Evolutionary conservation across 2,888 invertebrate species (phyloP), one percentile per base, ranked within the genome.

Genomic region (Meteorus colon): DNA sequence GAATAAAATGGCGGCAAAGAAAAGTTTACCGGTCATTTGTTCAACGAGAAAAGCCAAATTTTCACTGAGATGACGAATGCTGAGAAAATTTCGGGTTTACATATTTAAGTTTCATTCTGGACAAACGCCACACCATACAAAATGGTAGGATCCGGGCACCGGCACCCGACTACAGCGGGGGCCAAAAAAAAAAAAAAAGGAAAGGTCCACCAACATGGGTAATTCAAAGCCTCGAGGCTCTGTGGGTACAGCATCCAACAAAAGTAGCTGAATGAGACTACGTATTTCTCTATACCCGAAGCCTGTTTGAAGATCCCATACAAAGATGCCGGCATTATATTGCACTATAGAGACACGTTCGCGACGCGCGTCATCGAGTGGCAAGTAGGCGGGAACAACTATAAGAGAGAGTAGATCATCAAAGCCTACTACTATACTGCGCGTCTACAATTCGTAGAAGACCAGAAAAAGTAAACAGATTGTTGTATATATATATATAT

Each of bases 121-220:
- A 16, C 5, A 48, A 16, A 48, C 48, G 29, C n/a, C n/a, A 34
- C 62, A n/a, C 77, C 80, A 76, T 80, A 85, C 84, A 85, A 85
- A 85, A 85, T 85, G 84, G 84, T 84, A 83, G 83, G 84, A 82
- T 83, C 82, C 19, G 55, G 83, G 84, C 81, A 83, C 82, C 55
- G 55, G 19, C 24, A 55, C 55, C n/a, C 19, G 55, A 10, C 19
- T 55, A 48, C 48, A 8, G 55, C 19, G 4, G 24, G 10, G 55
- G 19, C 55, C 55, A 3, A 8, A 48, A n/a, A 48, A n/a, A 48
- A 48, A 80, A 85, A 82, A 79, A 73, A 83, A 74, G 14, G 45
- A 81, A 84, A 55, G 55, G 55, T 55, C 83, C 77, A 82, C 82
- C 81, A 77, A 55, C 19, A 60, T 60, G 37, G 19, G 41, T 66